A percentile compares a stretch with the other conserved stretches of the same genome.
Evolutionary conservation across 2,113 vertebrate genomes (phyloP).

Genomic region (Pollachius pollachius): DNA sequence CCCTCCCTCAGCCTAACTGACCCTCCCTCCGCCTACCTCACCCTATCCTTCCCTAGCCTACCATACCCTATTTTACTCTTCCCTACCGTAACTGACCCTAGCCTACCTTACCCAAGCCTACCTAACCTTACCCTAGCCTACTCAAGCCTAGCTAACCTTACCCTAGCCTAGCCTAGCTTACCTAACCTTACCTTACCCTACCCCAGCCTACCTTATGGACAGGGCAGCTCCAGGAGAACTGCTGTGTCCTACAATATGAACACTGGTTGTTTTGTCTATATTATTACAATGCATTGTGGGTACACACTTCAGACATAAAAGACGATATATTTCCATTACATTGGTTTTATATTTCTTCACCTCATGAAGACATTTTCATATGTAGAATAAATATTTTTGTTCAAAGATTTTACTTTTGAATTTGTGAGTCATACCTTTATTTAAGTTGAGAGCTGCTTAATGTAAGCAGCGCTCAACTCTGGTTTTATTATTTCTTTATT

Average conservation of each 20-base stretch:
- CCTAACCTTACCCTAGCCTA: neutral
- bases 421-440: no score
- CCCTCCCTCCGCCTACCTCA: neutral
- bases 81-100: neutral
- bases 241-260: no score
- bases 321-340: conserved; percentile 52
- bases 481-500: no score
- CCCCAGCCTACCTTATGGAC: neutral
- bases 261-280: no score
- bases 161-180: neutral
- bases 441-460: no score
- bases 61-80: neutral
- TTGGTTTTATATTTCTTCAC: conserved; percentile 52
- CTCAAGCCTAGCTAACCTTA: no score
- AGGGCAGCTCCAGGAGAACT: no score
- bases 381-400: conserved; percentile 37
- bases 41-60: neutral
- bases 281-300: conserved; percentile 2
- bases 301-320: conserved; percentile 36
- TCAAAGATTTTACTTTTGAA: neutral
- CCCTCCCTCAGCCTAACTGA: neutral
- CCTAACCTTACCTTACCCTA: neutral
- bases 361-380: conserved; percentile 12
- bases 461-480: no score
- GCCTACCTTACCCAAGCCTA: neutral